Evolutionary conservation across 2,113 vertebrate genomes (phyloP).

Genomic region (Connochaetes taurinus): DNA sequence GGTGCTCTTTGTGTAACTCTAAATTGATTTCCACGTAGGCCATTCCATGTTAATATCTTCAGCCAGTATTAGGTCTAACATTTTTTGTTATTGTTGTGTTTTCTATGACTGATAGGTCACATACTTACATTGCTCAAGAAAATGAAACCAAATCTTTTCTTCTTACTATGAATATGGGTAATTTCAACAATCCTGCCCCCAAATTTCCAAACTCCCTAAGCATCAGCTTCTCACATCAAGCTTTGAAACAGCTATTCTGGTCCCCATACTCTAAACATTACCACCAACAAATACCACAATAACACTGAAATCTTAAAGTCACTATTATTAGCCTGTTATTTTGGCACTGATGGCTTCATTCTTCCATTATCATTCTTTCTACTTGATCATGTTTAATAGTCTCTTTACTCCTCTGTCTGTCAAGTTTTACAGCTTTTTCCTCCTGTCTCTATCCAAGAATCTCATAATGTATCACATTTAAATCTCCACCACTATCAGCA

Average conservation of each 20-base stretch:
- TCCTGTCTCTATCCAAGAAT: background rate
- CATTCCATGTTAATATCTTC: background rate
- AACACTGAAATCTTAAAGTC: background rate
- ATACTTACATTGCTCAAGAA: background rate
- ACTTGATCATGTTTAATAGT: background rate
- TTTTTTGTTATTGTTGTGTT: background rate
- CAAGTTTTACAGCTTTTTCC: background rate
- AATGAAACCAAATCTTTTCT: background rate
- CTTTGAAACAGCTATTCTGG: background rate
- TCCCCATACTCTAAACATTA: background rate
- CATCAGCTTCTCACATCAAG: background rate
- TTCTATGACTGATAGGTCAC: background rate
- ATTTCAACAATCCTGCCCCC: background rate
- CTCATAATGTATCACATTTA: background rate
- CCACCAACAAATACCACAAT: background rate
- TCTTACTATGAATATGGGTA: background rate
- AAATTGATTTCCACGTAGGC: background rate
- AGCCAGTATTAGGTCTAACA: background rate
- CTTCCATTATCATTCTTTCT: background rate
- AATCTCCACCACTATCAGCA: background rate
- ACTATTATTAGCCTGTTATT: background rate
- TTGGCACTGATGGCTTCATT: background rate
- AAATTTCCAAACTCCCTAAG: background rate
- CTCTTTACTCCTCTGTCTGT: background rate
- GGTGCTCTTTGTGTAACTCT: background rate